A percentile compares a stretch with the other conserved stretches of the same genome.
Evolutionary conservation across 2,797 vertebrate genomes (phyloP).

Genomic region (Schizothorax lantsangensis): DNA sequence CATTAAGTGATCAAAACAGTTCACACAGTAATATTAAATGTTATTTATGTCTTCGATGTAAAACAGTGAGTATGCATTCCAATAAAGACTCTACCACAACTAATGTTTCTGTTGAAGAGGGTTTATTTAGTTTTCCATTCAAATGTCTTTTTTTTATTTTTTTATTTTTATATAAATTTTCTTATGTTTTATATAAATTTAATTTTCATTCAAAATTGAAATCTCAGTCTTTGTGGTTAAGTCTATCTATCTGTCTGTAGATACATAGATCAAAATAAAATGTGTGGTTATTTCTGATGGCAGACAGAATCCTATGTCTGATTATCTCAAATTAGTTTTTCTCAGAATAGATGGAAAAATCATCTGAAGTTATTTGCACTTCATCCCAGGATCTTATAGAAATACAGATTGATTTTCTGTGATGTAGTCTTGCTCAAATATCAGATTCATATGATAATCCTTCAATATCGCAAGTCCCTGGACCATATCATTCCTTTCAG

Average conservation of each 20-base stretch:
- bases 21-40: slow-evolving; percentile 64
- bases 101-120: not conserved
- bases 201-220: not conserved
- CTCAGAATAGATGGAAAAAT: not conserved
- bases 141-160: not conserved
- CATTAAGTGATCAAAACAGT: slow-evolving; percentile 62
- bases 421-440: not conserved
- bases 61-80: slow-evolving; percentile 61
- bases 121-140: slow-evolving; percentile 8
- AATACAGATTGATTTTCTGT: not conserved
- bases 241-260: not conserved
- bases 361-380: slow-evolving; percentile 27
- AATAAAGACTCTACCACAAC: slow-evolving; percentile 74
- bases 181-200: not conserved
- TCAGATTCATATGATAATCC: slow-evolving; percentile 23
- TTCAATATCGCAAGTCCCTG: slow-evolving; percentile 17
- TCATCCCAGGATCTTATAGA: slow-evolving; percentile 9
- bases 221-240: not conserved
- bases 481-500: slow-evolving; percentile 17
- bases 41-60: slow-evolving; percentile 77
- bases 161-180: not conserved
- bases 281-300: not conserved
- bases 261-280: not conserved
- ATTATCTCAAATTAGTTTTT: not conserved
- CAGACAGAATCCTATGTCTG: not conserved